Base-by-base conservation (phyloP, 2,113 vertebrate genomes). In the Dermatemys mawii region DNA sequence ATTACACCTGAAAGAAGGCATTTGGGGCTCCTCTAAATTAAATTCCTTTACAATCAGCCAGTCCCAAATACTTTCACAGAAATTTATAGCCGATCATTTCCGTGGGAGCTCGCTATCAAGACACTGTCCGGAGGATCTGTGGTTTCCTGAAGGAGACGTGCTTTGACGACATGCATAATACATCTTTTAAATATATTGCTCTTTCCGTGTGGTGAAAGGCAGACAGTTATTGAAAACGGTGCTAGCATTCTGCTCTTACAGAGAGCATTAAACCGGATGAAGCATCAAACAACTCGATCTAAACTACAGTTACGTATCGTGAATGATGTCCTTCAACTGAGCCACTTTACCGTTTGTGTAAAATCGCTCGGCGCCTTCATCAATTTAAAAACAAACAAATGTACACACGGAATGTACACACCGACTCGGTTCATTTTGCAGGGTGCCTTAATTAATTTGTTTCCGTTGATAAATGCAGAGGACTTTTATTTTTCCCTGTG, bases 191-290 rank as follows among this genome's bases (percentile, higher is more conserved):
- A 95, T 88, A 81, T 91, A 85, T 91, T 75, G 76, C 54, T 81
- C 92, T 84, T 90, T 83, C 84, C 60, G 88, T 83, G 92, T 83
- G 89, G 88, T 95, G 94, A 96, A 94, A 97, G 80, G 84, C 54
- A 95, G 54, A 84, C 70, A 90, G 84, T 95, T 96, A 95, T 84
- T 96, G 93, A 92, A 94, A 96, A 91, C 88, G 12, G 76, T 67
- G 83, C 4, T 26, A 94, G 92, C 29, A 19, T n/a, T 94, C 89
- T 93, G 84, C 91, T 95, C 90, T 76, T 84, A 90, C 29, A 38
- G 84, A 78, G 75, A 95, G 81, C 2, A 21, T 51, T 80, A 22
- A 6, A 22, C 6, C 90, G 78, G 53, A 38, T 5, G 46, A 90
- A 50, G 84, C 13, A 10, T 54, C 63, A 70, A 22, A 67, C 35